Evolutionary conservation across 2,888 invertebrate species (phyloP).

Genomic region (Limenitis camilla): DNA sequence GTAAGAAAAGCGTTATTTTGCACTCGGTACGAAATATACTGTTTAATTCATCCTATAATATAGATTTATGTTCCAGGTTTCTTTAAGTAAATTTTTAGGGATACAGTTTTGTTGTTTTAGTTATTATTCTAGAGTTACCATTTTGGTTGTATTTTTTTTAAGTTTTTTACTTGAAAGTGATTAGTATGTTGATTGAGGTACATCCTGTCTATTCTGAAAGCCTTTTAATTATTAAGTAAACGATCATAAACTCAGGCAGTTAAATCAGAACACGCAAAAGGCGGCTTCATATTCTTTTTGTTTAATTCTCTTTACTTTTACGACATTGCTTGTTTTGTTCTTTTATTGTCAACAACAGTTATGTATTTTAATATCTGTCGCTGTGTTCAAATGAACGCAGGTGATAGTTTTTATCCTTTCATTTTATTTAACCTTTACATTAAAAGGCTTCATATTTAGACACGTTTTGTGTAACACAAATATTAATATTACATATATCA

Average conservation of each 20-base stretch:
- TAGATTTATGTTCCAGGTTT: not conserved
- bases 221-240: not conserved
- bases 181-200: not conserved
- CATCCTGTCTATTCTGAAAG: not conserved
- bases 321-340: slow-evolving; percentile 11
- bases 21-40: too few species aligned
- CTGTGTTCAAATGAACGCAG: slow-evolving; percentile 8
- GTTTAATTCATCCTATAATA: too few species aligned
- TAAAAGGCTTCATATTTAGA: too few species aligned
- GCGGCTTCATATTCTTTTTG: slow-evolving; percentile 5
- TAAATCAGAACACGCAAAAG: slow-evolving; percentile 17
- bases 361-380: slow-evolving; percentile 12
- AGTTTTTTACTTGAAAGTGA: not conserved
- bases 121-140: slow-evolving; percentile 7
- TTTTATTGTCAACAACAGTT: slow-evolving; percentile 13
- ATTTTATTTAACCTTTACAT: slow-evolving; percentile 9
- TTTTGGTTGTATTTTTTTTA: slow-evolving; percentile 2
- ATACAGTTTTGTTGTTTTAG: not conserved
- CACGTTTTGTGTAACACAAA: too few species aligned
- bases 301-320: slow-evolving; percentile 8
- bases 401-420: slow-evolving; percentile 10
- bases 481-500: too few species aligned
- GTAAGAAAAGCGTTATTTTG: too few species aligned
- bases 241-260: slow-evolving; percentile 8
- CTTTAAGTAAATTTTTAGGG: slow-evolving; percentile 1